These are phyloP conservation scores for Antheraea yamamai DNA, from an alignment of 2,888 invertebrate genomes.

Conservation along the genomic window DNA sequence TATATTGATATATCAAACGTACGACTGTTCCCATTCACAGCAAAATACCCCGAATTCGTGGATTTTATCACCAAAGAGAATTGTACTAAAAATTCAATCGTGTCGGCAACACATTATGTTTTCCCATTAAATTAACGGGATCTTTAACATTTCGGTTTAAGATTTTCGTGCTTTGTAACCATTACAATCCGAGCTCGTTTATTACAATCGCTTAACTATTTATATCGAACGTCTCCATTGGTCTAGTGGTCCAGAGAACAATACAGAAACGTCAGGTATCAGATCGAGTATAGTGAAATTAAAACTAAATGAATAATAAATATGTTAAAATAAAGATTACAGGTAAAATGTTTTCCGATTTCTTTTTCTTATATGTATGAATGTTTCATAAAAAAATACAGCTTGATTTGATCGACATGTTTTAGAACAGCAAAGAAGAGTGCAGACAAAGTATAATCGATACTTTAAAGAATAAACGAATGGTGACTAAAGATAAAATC, in stretches of 20 bases:
- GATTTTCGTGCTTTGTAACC: conserved; percentile 63
- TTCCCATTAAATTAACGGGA: conserved; percentile 70
- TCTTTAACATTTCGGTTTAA: conserved; percentile 34
- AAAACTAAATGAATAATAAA: background rate
- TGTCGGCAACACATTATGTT: conserved; percentile 71
- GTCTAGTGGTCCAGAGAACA: background rate
- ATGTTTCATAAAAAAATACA: too few species aligned
- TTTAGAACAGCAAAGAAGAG: too few species aligned
- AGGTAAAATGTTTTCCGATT: background rate
- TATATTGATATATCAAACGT: conserved; percentile 18
- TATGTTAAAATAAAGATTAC: background rate
- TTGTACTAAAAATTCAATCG: conserved; percentile 50
- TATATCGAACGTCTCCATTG: background rate
- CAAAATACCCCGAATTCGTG: conserved; percentile 30
- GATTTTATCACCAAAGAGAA: conserved; percentile 35
- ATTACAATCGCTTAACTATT: conserved; percentile 35
- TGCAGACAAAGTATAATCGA: too few species aligned
- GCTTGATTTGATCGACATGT: too few species aligned
- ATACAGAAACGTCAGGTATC: background rate
- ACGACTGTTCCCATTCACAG: conserved; percentile 25
- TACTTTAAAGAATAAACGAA: too few species aligned
- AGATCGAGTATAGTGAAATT: background rate
- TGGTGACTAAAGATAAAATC: too few species aligned
- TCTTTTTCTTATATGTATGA: background rate
- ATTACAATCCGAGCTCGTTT: conserved; percentile 63